A percentile compares a stretch with the other conserved stretches of the same genome.
Conservation (phyloP, 2,797 vertebrate genomes). For the Characodon lateralis region DNA sequence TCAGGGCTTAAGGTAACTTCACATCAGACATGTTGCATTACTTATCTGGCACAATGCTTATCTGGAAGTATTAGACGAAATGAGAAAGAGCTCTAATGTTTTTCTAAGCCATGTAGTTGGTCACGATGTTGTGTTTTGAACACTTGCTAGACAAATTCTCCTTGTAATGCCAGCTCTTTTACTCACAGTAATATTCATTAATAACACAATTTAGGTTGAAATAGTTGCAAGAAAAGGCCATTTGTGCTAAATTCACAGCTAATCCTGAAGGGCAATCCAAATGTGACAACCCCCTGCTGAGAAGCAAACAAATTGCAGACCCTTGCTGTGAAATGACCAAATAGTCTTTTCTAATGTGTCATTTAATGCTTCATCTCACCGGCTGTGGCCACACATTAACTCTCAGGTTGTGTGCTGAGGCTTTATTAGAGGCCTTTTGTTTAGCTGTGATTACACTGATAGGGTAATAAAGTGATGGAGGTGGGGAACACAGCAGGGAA, state of each 20-base stretch:
- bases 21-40: background rate
- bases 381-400: slow-evolving; percentile 31
- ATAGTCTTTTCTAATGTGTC: slow-evolving; percentile 65
- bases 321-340: slow-evolving; percentile 50
- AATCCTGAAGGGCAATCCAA: slow-evolving; percentile 36
- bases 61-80: too few species aligned
- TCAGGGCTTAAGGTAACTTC: background rate
- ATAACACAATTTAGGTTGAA: background rate
- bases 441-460: slow-evolving; percentile 31
- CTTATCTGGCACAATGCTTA: background rate
- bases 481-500: slow-evolving; percentile 15
- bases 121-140: background rate
- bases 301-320: slow-evolving; percentile 15
- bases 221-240: slow-evolving; percentile 30
- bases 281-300: slow-evolving; percentile 33
- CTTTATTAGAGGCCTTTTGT: slow-evolving; percentile 52
- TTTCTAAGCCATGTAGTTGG: background rate
- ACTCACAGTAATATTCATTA: background rate
- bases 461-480: slow-evolving; percentile 40
- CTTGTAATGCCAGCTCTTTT: background rate
- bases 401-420: slow-evolving; percentile 39
- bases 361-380: slow-evolving; percentile 46
- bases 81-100: background rate
- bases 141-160: background rate
- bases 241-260: slow-evolving; percentile 13